Percentiles rank a stretch among this genome's conserved stretches.
Evolutionary conservation across 1,140 invertebrate genomes (phyloP).

Genomic region (Sesamia nonagrioides): DNA sequence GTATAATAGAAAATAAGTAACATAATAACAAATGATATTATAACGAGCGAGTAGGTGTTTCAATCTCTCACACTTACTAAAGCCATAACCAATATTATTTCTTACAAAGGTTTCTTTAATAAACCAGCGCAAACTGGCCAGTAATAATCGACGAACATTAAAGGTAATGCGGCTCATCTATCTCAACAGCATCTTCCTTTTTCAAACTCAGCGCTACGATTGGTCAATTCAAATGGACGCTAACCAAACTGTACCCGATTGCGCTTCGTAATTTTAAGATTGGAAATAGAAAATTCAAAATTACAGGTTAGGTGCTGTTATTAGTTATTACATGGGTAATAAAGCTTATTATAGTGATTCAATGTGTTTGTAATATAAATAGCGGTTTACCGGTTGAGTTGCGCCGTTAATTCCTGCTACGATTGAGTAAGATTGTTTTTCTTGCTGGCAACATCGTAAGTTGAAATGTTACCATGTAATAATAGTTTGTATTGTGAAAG

Average conservation of each 20-base stretch:
- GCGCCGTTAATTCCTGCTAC: slow-evolving; percentile 16
- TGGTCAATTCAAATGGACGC: slow-evolving; percentile 49
- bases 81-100: slow-evolving; percentile 34
- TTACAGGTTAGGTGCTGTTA: slow-evolving; percentile 59
- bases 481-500: not conserved
- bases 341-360: slow-evolving; percentile 38
- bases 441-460: not conserved
- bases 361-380: slow-evolving; percentile 48
- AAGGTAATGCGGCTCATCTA: slow-evolving; percentile 58
- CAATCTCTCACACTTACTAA: slow-evolving; percentile 23
- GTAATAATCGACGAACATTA: slow-evolving; percentile 49
- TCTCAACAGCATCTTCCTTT: slow-evolving; percentile 60
- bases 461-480: not conserved
- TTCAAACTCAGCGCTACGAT: slow-evolving; percentile 55
- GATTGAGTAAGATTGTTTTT: slow-evolving; percentile 26
- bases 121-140: slow-evolving; percentile 29
- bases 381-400: slow-evolving; percentile 45
- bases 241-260: slow-evolving; percentile 46
- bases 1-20: not conserved
- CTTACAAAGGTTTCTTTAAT: slow-evolving; percentile 37
- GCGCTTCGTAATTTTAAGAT: slow-evolving; percentile 66
- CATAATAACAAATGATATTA: not conserved
- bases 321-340: slow-evolving; percentile 55
- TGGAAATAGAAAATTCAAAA: slow-evolving; percentile 72
- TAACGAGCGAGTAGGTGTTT: not conserved